Evolutionary conservation across 2,888 invertebrate species (phyloP), one percentile per base, ranked within the genome.

Genomic region (Melanargia galathea): DNA sequence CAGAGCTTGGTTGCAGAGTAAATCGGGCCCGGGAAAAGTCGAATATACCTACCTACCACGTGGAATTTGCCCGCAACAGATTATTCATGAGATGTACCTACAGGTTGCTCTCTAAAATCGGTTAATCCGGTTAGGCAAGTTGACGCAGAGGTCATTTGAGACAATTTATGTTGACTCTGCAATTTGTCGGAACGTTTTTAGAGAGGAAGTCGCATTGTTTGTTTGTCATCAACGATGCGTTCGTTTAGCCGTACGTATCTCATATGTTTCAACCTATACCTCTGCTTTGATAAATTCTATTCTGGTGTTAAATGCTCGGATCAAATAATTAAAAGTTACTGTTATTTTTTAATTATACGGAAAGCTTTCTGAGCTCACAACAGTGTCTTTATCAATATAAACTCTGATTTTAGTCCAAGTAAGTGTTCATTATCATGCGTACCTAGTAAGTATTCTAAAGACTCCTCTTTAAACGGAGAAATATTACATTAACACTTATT

Each of bases 91-190:
- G 58, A 65, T 18, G 40, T n/a, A n/a, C n/a, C 57, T 38, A n/a
- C 43, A 61, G 63, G 77, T 75, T 80, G 76, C 81, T 82, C 80
- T 80, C 80, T 83, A 75, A 87, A 88, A 87, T 82, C 84, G 77
- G 79, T 78, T 87, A 87, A 88, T 85, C 76, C 76, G 76, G 76
- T 86, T 84, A 83, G 82, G 78, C 81, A 82, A 79, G 79, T 83
- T 82, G 83, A 78, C 80, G 85, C 79, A 75, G 78, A 77, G 77
- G 81, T 81, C 81, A 81, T 85, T 87, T 82, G 77, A 84, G 84
- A 77, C 86, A 89, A 88, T 88, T 89, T 84, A 74, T 80, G 83
- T 87, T 86, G 82, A 82, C 78, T 82, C 79, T 80, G 81, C 73
- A 78, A 80, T 82, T 85, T 79, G 79, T 75, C 75, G 78, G 77